Percentiles rank a stretch among this genome's conserved stretches.
Conservation (phyloP, 2,888 invertebrate genomes). For the Folsomia candida region DNA sequence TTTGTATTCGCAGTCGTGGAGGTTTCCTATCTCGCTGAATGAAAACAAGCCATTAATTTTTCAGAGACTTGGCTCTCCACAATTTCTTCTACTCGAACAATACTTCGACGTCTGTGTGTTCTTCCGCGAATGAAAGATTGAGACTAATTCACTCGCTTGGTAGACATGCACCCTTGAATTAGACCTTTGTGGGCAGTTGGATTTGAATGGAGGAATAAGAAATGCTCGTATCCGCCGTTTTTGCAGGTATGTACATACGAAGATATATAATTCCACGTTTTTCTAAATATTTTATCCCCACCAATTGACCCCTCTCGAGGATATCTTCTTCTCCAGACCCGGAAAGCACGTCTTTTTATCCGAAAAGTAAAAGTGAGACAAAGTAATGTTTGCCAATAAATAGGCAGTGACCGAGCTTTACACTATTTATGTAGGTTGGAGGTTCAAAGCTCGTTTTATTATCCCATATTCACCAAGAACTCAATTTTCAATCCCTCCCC, state of each 20-base stretch:
- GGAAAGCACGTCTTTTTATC: background rate
- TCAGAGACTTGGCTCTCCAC: too few relatives aligned
- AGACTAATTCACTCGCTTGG: background rate
- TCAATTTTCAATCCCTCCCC: background rate
- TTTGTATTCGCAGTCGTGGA: too few relatives aligned
- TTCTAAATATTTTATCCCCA: too few relatives aligned
- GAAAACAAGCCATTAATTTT: too few relatives aligned
- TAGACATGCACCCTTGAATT: background rate
- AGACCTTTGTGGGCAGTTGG: background rate
- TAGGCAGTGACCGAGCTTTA: too few relatives aligned
- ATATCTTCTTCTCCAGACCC: too few relatives aligned
- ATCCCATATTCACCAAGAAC: background rate
- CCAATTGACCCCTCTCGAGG: too few relatives aligned
- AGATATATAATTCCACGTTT: background rate
- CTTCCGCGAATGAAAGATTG: too few relatives aligned
- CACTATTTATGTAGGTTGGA: background rate
- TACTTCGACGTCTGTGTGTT: too few relatives aligned
- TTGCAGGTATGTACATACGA: background rate
- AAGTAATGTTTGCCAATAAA: too few relatives aligned
- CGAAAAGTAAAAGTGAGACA: background rate
- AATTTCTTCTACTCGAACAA: too few relatives aligned
- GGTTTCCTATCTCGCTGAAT: too few relatives aligned
- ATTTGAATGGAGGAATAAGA: background rate
- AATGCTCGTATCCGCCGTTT: background rate
- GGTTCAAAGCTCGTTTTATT: background rate